Evolutionary conservation across 2,113 vertebrate genomes (phyloP), one percentile per base, ranked within the genome.

Genomic region (Ophiodon elongatus): DNA sequence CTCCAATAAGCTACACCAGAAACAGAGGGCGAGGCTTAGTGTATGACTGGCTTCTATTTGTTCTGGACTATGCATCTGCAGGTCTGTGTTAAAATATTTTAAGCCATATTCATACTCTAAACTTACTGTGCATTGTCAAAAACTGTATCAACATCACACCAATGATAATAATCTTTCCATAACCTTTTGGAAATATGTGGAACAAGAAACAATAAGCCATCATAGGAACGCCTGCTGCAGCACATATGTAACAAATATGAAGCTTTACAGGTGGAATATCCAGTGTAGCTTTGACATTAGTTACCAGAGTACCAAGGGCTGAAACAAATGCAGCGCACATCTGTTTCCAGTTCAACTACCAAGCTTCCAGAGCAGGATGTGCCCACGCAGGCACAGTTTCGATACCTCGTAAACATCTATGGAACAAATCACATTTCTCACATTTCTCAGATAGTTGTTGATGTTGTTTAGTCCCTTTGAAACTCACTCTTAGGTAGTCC

Each of bases 341-440:
- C 27, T 37, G 64, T 84, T 72, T 75, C 62, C 47, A 70, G 47
- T 67, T 82, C 17, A 56, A 56, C 76, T 25, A 56, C 47, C n/a
- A 6, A 76, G 45, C 68, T 71, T 74, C 71, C 84, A 75, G 33
- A 75, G 23, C 31, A 68, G 73, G 78, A 75, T 65, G 77, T 47
- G 76, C 10, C 76, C 56, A 41, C 27, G 54, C 29, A 79, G 73
- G 14, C 68, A 79, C 63, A 72, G 52, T 52, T 64, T 67, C 13
- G 9, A 56, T 45, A 60, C 73, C 86, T 86, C 35, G 31, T 88
- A 79, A 85, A 86, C 60, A 76, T 82, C 80, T 35, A 39, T 68
- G 63, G 31, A 59, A 72, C 60, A 80, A 79, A 79, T 47, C 45
- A 56, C 70, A 64, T 57, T 65, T 65, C 33, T 47, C 45, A 56